These are phyloP conservation scores for Cichlasoma orientale DNA, from an alignment of 2,797 vertebrate species.

Conservation along the genomic window DNA sequence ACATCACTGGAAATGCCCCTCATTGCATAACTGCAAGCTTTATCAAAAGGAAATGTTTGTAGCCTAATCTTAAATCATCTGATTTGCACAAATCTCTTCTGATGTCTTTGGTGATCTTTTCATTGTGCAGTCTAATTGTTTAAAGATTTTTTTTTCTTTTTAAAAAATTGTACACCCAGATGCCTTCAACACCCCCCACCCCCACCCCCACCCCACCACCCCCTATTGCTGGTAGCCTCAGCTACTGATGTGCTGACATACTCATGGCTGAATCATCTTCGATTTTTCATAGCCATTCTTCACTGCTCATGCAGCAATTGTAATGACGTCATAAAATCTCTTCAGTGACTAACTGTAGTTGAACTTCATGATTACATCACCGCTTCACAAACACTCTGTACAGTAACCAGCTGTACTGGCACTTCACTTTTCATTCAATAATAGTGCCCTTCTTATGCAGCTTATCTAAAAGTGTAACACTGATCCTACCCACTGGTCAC, in stretches of 20 bases:
- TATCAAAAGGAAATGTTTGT: not conserved
- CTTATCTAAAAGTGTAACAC: accelerated
- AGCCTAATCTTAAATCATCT: not conserved
- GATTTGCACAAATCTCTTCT: not conserved
- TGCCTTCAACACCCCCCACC: not conserved
- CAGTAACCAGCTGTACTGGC: not conserved
- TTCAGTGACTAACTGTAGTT: not conserved
- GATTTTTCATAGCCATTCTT: not conserved
- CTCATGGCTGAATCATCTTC: too few relatives aligned
- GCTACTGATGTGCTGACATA: too few relatives aligned
- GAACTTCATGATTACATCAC: conserved; percentile 10
- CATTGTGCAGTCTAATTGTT: not conserved
- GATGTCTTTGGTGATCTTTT: not conserved
- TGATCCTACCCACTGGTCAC: not conserved
- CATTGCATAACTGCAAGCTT: not conserved
- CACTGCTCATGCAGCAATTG: not conserved
- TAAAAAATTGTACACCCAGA: not conserved
- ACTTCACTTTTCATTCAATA: not conserved
- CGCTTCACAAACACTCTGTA: not conserved
- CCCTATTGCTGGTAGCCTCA: too few relatives aligned
- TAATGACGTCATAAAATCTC: not conserved
- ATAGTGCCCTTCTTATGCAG: not conserved
- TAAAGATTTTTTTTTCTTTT: not conserved
- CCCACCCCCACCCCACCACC: too few relatives aligned
- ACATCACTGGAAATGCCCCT: not conserved